These are phyloP conservation scores for Liasis olivaceus DNA, from an alignment of 2,797 vertebrate genomes.

Conservation along the genomic window DNA sequence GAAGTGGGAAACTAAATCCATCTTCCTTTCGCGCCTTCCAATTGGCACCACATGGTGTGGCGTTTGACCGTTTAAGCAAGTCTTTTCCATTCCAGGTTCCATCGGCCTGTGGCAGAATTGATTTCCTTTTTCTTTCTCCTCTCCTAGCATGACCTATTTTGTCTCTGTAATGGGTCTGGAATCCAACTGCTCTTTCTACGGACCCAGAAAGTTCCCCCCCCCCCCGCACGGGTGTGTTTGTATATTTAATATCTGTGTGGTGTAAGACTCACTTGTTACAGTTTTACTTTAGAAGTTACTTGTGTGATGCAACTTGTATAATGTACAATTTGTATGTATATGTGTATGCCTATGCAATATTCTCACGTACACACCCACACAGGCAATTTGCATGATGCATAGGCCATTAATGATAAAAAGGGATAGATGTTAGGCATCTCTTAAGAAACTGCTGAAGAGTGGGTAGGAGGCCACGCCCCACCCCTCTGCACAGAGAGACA, in stretches of 20 bases:
- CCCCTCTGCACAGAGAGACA: too few relatives aligned
- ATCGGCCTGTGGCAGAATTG: slow-evolving; percentile 15
- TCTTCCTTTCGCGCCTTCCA: too few relatives aligned
- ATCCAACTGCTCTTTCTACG: background rate
- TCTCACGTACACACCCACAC: too few relatives aligned
- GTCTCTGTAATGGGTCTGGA: background rate
- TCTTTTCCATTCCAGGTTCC: background rate
- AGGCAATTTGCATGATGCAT: background rate
- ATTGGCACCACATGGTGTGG: background rate
- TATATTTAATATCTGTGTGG: background rate
- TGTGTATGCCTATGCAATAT: too few relatives aligned
- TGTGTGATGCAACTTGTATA: too few relatives aligned
- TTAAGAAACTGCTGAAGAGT: too few relatives aligned
- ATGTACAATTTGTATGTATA: too few relatives aligned
- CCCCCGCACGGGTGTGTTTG: background rate
- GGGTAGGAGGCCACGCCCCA: too few relatives aligned
- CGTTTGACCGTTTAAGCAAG: background rate
- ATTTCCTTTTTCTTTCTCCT: background rate
- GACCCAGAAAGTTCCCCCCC: background rate
- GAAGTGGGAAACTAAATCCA: background rate
- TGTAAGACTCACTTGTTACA: background rate
- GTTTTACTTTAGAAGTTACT: background rate
- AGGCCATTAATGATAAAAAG: background rate
- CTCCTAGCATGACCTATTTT: background rate
- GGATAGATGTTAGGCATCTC: background rate